Base-by-base conservation (phyloP, 35 echinoderm and acorn worm species). In the Eucidaris tribuloides region DNA sequence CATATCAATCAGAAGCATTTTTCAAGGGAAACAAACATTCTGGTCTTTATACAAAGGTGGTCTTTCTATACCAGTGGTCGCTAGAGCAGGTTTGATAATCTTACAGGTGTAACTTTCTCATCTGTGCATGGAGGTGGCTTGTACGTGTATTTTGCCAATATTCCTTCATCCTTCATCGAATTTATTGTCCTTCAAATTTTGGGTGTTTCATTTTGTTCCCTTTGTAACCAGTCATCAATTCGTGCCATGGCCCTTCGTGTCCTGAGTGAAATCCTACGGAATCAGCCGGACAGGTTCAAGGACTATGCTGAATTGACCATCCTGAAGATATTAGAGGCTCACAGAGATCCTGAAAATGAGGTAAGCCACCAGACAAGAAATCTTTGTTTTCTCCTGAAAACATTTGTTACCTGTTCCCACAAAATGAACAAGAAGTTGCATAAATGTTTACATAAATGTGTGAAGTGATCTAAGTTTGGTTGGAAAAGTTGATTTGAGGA, bases 241-340 rank as follows among this genome's bases (percentile, higher is more conserved):
- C 87, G 96, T 52, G 96, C 96, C 38, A 85, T 99, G 38, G 96
- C 96, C 25, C 79, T 99, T 20, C 80, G 84, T 78, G 90, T 92
- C 23, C 56, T 99, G 44, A 62, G 91, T 14, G 96, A 99, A 70
- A 89, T 99, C 65, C 48, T 99, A 20, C 60, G 90, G 40, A 90
- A 99, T 42, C 96, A 99, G 45, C 90, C 96, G 28, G 90, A 90
- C 45, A 85, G 96, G 45, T 99, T 99, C 74, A 89, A 90, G 39
- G 96, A 99, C 35, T 99, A 99, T 55, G 96, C 91, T 62, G 96
- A 99, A 76, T 80, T 99, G 30, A 99, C 96, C 13, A 99, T 99
- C 27, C 89, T 99, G 34, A 99, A 99, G 64, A 90, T 99, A 44
- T 63, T 99, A 29, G 96, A 99, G 82, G 96, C 96, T 28, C 96